Conservation (phyloP, 2,113 vertebrate genomes). For the Phalacrocorax aristotelis region DNA sequence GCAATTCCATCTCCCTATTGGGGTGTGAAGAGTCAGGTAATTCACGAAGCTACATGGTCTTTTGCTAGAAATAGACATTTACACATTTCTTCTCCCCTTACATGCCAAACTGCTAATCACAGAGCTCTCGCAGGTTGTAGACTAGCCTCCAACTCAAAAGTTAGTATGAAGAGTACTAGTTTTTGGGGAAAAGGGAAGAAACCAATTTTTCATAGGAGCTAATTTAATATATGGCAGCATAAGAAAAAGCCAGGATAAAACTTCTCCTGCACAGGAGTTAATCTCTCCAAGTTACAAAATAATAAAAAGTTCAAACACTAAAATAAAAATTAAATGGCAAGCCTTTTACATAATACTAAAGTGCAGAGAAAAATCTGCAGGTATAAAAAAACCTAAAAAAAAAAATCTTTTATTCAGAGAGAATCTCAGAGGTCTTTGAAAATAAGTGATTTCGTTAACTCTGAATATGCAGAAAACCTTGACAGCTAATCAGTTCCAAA, state of each 20-base stretch:
- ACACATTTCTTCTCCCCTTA: not conserved
- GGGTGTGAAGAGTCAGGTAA: not conserved
- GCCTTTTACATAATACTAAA: not conserved
- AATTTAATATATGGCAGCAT: not conserved
- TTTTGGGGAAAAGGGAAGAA: not conserved
- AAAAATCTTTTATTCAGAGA: not conserved
- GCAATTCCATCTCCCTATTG: not conserved
- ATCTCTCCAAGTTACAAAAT: not conserved
- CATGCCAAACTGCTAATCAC: not conserved
- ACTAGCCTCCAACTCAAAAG: not conserved
- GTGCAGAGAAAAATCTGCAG: not conserved
- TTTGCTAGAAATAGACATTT: not conserved
- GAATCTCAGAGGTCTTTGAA: not conserved
- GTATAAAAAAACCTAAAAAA: not conserved
- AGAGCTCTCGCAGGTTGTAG: not conserved
- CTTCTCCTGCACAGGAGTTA: not conserved
- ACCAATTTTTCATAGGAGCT: not conserved
- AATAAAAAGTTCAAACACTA: not conserved
- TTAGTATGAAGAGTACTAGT: not conserved
- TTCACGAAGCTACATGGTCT: not conserved
- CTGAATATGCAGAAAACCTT: not conserved
- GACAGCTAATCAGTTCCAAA: not conserved
- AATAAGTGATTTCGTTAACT: not conserved
- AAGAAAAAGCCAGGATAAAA: not conserved
- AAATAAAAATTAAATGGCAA: not conserved